These are phyloP conservation scores for Micronycteris hirsuta DNA, from an alignment of 2,113 vertebrate genomes.

Conservation along the genomic window DNA sequence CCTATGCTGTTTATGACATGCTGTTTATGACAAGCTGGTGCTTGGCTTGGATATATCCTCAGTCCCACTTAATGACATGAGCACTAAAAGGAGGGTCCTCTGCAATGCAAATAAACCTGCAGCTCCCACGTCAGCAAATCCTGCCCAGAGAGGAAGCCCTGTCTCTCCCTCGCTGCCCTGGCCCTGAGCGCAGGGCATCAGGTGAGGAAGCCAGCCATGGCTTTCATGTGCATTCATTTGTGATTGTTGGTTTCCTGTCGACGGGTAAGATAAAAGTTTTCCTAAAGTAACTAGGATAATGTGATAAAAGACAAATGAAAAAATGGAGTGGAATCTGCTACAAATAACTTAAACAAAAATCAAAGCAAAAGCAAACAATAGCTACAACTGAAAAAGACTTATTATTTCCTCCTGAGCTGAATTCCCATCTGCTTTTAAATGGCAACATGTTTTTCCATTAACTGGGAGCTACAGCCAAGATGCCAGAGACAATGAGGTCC, in stretches of 20 bases:
- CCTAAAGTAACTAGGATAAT: conserved; percentile 26
- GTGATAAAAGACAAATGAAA: conserved; percentile 13
- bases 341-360: conserved; percentile 77
- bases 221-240: not conserved
- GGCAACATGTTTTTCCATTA: conserved; percentile 76
- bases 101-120: conserved; percentile 8
- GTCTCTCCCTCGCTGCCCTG: not conserved
- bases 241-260: not conserved
- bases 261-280: not conserved
- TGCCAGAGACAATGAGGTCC: conserved; percentile 45
- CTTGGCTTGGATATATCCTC: not conserved
- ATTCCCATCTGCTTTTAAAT: conserved; percentile 77
- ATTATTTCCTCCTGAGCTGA: conserved; percentile 73
- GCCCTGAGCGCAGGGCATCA: not conserved
- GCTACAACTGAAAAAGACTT: conserved; percentile 69
- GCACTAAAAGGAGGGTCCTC: not conserved
- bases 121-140: not conserved
- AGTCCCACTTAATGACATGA: not conserved
- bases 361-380: conserved; percentile 77
- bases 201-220: not conserved
- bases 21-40: too few species aligned
- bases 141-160: conserved; percentile 37
- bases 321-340: conserved; percentile 65
- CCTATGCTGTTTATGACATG: not conserved
- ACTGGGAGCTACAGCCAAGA: conserved; percentile 63